These are phyloP conservation scores for Drosophila suboccidentalis DNA, from an alignment of 2,888 invertebrate genomes.

Conservation along the genomic window DNA sequence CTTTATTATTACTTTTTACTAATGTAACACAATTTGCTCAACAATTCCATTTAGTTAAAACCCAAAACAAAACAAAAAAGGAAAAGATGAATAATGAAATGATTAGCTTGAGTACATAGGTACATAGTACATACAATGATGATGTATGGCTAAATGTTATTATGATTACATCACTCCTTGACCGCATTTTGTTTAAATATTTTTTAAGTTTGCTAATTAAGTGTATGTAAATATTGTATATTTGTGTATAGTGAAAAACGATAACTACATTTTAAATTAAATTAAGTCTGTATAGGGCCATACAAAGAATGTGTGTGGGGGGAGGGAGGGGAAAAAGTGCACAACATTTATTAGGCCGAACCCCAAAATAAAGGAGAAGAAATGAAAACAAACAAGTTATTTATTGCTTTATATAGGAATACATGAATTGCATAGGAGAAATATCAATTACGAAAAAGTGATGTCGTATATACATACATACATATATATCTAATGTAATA, in stretches of 20 bases:
- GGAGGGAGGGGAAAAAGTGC: constrained; percentile 31
- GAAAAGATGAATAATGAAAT: constrained; percentile 24
- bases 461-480: constrained; percentile 82
- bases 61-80: constrained; percentile 12
- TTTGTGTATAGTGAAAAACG: constrained; percentile 76
- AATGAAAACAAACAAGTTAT: constrained; percentile 60
- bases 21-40: constrained; percentile 77
- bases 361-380: constrained; percentile 36
- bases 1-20: constrained; percentile 47
- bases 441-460: constrained; percentile 83
- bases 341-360: constrained; percentile 58
- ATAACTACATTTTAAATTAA: constrained; percentile 75
- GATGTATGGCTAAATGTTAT: constrained; percentile 23
- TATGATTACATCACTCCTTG: constrained; percentile 37
- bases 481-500: constrained; percentile 74
- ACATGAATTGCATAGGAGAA: constrained; percentile 78
- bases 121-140: constrained; percentile 26
- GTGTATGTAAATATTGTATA: constrained; percentile 81
- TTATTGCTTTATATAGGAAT: constrained; percentile 83
- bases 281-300: constrained; percentile 78
- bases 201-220: constrained; percentile 56
- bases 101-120: constrained; percentile 38
- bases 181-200: constrained; percentile 51
- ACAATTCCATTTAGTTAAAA: constrained; percentile 58
- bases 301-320: constrained; percentile 37